These are phyloP conservation scores for human DNA, from an alignment of 2,113 vertebrate genomes.

Conservation along the genomic window DNA sequence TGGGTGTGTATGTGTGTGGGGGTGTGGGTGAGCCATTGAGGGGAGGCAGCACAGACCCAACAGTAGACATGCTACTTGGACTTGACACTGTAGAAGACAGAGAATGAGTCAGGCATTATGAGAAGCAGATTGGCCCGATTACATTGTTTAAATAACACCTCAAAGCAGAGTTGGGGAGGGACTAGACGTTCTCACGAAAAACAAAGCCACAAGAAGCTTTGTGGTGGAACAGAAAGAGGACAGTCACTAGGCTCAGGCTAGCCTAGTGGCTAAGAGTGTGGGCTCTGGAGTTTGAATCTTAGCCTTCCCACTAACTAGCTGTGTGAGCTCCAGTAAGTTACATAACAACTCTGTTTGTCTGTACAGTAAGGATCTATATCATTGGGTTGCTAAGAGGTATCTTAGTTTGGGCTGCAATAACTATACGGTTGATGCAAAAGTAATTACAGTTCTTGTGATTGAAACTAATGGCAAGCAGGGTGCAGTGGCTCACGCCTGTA, in stretches of 20 bases:
- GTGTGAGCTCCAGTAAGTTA: too few species aligned
- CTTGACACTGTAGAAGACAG: background rate
- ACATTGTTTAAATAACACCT: background rate
- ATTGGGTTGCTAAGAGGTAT: background rate
- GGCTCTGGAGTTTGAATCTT: background rate
- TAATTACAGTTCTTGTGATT: too few species aligned
- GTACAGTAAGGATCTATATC: background rate
- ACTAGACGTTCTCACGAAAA: background rate
- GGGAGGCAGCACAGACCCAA: background rate
- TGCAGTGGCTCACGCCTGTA: too few species aligned
- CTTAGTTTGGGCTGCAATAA: background rate
- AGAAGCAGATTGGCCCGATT: background rate
- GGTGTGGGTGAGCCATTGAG: background rate
- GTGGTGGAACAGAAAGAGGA: background rate
- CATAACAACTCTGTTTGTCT: background rate
- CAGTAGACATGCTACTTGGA: background rate
- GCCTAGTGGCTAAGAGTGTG: accelerated
- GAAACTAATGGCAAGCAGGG: too few species aligned
- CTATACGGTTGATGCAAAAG: too few species aligned
- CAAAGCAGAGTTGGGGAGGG: background rate
- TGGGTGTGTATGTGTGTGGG: background rate
- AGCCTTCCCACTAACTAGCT: background rate
- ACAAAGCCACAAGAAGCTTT: background rate
- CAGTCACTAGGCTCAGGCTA: background rate
- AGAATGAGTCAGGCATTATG: background rate